Conservation (phyloP, 2,888 invertebrate species). For the Cetonia aurata region DNA sequence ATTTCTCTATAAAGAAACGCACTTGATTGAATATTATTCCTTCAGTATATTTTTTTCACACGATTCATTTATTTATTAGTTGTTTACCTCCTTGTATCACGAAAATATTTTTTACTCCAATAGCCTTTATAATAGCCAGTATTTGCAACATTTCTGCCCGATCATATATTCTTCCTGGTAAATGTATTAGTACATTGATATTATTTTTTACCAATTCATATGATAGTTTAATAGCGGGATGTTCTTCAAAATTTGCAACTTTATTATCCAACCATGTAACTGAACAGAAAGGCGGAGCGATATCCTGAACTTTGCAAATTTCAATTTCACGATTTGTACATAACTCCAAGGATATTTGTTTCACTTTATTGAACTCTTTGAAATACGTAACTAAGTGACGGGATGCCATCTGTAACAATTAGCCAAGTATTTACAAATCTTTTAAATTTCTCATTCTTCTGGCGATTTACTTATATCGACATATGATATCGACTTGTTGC, state of each 20-base stretch:
- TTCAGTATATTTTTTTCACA: neutral
- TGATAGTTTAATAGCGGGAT: slow-evolving; percentile 67
- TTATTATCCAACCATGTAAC: slow-evolving; percentile 61
- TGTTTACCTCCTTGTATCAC: slow-evolving; percentile 80
- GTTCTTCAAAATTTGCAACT: slow-evolving; percentile 52
- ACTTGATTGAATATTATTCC: neutral
- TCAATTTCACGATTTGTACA: slow-evolving; percentile 33
- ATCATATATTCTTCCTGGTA: slow-evolving; percentile 69
- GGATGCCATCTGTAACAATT: slow-evolving; percentile 14
- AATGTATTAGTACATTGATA: slow-evolving; percentile 70
- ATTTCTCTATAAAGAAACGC: slow-evolving; percentile 58
- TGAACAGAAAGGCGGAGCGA: slow-evolving; percentile 63
- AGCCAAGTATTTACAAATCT: neutral
- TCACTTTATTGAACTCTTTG: slow-evolving; percentile 6
- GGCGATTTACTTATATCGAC: too few species aligned
- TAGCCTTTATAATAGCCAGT: slow-evolving; percentile 71
- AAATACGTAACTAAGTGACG: slow-evolving; percentile 32
- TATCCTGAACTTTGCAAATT: slow-evolving; percentile 24
- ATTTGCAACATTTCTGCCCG: slow-evolving; percentile 65
- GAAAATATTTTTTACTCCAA: slow-evolving; percentile 78
- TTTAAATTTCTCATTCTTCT: too few species aligned
- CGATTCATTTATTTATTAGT: neutral
- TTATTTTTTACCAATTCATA: slow-evolving; percentile 61
- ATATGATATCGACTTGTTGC: too few species aligned
- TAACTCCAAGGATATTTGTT: slow-evolving; percentile 42